Base-by-base conservation (phyloP, 2,113 vertebrate species). In the Gallinago media region DNA sequence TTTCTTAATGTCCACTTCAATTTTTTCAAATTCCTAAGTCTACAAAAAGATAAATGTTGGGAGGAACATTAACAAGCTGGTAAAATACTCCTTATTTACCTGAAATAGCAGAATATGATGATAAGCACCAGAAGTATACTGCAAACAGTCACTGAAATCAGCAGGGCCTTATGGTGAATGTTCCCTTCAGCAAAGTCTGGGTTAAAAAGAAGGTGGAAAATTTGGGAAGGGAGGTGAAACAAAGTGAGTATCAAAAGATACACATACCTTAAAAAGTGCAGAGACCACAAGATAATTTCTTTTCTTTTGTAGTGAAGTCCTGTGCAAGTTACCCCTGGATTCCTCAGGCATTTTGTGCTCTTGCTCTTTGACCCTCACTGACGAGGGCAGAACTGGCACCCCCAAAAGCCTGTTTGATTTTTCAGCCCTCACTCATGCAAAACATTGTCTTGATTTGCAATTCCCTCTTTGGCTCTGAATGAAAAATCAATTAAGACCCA, bases 61-160 rank as follows among this genome's bases (percentile, higher is more conserved):
- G 8, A 86, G 26, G 25, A 92, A 56, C 17, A 80, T 19, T 63
- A 55, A 77, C 6, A 34, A 91, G 14, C 29, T n/a, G 8, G 16
- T 29, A 52, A 63, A 50, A 8, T 29, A 52, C 19, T 73, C 5
- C 17, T 89, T 50, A 93, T 96, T 98, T 98, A 99, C 99, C 99
- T 99, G 98, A 99, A 99, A 97, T 99, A 99, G 97, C 98, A 99
- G 98, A 99, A 99, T 84, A 99, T 93, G 89, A 99, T 98, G 83
- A 99, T 98, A 75, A 98, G 85, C 66, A 98, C 98, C 92, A 99
- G 97, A 29, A 99, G 98, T 59, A 99, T 98, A 91, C 99, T 99
- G 96, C 99, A 99, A 67, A 99, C 98, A 38, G 98, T 98, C 88
- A 99, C 98, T 4, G 99, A 99, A 95, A 99, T 98, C 85, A 99